Evolutionary conservation across 2,888 invertebrate species (phyloP), one percentile per base, ranked within the genome.

Genomic region (Mimas tiliae): DNA sequence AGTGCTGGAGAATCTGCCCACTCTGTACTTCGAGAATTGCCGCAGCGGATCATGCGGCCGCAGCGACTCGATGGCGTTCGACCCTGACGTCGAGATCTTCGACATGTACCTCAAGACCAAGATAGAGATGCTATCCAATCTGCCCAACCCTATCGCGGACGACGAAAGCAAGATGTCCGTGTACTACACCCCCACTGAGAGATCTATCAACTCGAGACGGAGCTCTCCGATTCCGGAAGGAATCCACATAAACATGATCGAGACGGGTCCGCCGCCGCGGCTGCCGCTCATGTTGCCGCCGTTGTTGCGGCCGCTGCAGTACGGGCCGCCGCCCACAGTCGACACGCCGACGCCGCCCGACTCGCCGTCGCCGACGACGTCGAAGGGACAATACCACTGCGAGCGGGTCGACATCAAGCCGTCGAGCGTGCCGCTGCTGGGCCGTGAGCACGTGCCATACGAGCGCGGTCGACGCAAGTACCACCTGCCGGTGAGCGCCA

Each of bases 11-110:
- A 98, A 98, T 87, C 94, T 99, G 78, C 98, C 98, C 51, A 97
- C 96, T 80, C 94, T 98, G 65, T 98, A 98, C 90, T 96, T 98
- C 84, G 98, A 98, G 87, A 98, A 98, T 90, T 99, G 99, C 84
- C 96, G 98, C 48, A 97, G 97, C 74, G 97, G 97, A 4, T 96
- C 96, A 16, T 97, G 96, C 88, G 96, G 95, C 6, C 94, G 95
- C 42, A 96, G 96, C 73, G 97, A 97, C 83, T 97, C 97, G 6
- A 94, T 95, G 76, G 95, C 96, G 8, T 95, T 96, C 88, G 95
- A 97, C 74, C 94, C 95, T 2, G 96, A 96, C 78, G 90, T 95
- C 55, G 95, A 95, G 75, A 90, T 94, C 71, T 91, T 96, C 72
- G 96, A 96, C 82, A 94, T 95, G 82, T 96, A 96, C 79, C 95